Percentiles rank a stretch among this genome's conserved stretches.
phyloP scores from a whole-genome alignment of 2,797 vertebrate species.

The Arrhamphus sclerolepis region DNA sequence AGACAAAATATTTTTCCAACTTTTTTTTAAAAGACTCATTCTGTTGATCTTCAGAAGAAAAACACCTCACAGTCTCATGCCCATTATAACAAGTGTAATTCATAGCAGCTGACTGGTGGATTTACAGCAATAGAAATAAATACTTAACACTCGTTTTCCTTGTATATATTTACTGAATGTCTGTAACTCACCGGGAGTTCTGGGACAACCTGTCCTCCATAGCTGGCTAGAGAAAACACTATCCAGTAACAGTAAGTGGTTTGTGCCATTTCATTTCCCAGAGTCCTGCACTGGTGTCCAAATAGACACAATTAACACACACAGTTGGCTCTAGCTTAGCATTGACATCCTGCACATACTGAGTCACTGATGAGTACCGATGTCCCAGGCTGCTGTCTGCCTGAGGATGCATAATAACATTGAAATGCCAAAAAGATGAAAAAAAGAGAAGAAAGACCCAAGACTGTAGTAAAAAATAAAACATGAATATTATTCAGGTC shows the following conservation, averaged over 20 bases:
- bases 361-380: constrained; percentile 57
- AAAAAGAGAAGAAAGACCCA: constrained; percentile 13
- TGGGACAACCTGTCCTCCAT: constrained; percentile 13
- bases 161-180: not conserved
- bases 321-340: constrained; percentile 50
- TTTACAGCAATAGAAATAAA: too few relatives aligned
- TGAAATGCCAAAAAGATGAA: not conserved
- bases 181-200: constrained; percentile 7
- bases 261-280: constrained; percentile 38
- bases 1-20: not conserved
- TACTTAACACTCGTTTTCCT: too few relatives aligned
- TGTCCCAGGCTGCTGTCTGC: constrained; percentile 28
- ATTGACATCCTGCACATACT: constrained; percentile 44
- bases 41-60: not conserved
- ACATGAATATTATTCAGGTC: not conserved
- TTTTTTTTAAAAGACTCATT: constrained; percentile 11
- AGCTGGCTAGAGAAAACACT: constrained; percentile 22
- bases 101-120: too few relatives aligned
- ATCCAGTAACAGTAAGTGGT: constrained; percentile 22
- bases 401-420: constrained; percentile 33
- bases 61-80: too few relatives aligned
- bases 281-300: constrained; percentile 36
- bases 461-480: constrained; percentile 5
- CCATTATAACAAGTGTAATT: too few relatives aligned
- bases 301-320: constrained; percentile 59